phyloP scores from a whole-genome alignment of 2,888 invertebrate genomes.

The Trichogramma dendrolimi region DNA sequence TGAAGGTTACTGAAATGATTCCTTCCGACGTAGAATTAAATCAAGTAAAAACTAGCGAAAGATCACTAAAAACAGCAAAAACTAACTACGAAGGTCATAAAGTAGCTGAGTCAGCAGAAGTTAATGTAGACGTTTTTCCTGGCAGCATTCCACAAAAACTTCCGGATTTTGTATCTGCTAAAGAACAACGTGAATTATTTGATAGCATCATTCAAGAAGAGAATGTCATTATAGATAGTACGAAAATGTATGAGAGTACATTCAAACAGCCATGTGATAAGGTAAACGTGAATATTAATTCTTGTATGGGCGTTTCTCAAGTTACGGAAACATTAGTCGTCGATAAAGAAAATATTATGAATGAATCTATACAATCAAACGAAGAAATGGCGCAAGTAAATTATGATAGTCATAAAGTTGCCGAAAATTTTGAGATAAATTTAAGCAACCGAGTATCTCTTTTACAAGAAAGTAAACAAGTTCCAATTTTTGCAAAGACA shows the following conservation, averaged over 20 bases:
- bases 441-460: conserved; percentile 51
- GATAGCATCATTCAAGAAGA: conserved; percentile 60
- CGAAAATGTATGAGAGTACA: conserved; percentile 49
- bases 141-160: conserved; percentile 51
- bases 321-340: conserved; percentile 58
- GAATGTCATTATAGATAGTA: conserved; percentile 59
- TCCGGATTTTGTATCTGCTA: conserved; percentile 49
- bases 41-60: conserved; percentile 38
- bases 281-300: conserved; percentile 43
- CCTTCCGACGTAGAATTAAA: conserved; percentile 53
- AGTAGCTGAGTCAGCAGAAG: conserved; percentile 61
- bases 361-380: conserved; percentile 47
- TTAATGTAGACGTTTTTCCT: conserved; percentile 54
- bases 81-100: conserved; percentile 52
- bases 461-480: conserved; percentile 37
- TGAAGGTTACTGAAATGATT: conserved; percentile 57
- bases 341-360: conserved; percentile 55
- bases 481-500: conserved; percentile 53
- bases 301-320: conserved; percentile 53
- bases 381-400: conserved; percentile 52
- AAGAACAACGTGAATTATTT: conserved; percentile 54
- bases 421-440: conserved; percentile 55
- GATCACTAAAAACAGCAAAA: conserved; percentile 47
- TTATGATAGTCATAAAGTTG: conserved; percentile 55
- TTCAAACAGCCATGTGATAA: conserved; percentile 38